Evolutionary conservation across 2,888 invertebrate genomes (phyloP), one percentile per base, ranked within the genome.

Genomic region (Anticlea derivata): DNA sequence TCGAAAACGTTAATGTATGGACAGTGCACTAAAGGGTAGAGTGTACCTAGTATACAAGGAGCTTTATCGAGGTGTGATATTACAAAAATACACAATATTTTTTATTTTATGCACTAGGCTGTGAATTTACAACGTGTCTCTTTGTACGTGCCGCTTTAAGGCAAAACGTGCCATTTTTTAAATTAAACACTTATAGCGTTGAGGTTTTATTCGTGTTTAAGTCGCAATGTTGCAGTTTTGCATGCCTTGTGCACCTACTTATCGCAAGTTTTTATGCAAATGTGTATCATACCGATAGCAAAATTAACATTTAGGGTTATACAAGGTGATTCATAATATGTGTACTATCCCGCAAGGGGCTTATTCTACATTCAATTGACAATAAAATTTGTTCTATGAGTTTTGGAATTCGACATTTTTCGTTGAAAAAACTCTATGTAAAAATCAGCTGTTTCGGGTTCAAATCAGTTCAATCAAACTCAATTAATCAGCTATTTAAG

Each of bases 21-120:
- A n/a, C n/a, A n/a, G n/a, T n/a, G n/a, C n/a, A n/a, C n/a, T n/a
- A n/a, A n/a, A n/a, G n/a, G n/a, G 17, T 17, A 17, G 17, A 17
- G 17, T 17, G 27, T 11, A 31, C n/a, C n/a, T 10, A 46, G 55
- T 48, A 40, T 30, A 45, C 13, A 29, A 26, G 11, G 7, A 31
- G 7, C 47, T 46, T 51, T 49, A 39, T 6, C 46, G 7, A 43
- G 13, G 55, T 58, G 55, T 58, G 58, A 53, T 52, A 58, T 58
- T 58, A 55, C 52, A 35, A 45, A 39, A 20, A 26, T 30, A 29
- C 12, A 23, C 17, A 50, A 20, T 22, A 47, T 50, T 60, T 57
- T 40, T 58, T 55, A 47, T 48, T 52, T 52, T 11, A 10, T 44
- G 55, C 41, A 49, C 53, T 44, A 53, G 37, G 35, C 50, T 29